phyloP scores from a whole-genome alignment of 2,797 vertebrate genomes.

The Notamacropus eugenii region DNA sequence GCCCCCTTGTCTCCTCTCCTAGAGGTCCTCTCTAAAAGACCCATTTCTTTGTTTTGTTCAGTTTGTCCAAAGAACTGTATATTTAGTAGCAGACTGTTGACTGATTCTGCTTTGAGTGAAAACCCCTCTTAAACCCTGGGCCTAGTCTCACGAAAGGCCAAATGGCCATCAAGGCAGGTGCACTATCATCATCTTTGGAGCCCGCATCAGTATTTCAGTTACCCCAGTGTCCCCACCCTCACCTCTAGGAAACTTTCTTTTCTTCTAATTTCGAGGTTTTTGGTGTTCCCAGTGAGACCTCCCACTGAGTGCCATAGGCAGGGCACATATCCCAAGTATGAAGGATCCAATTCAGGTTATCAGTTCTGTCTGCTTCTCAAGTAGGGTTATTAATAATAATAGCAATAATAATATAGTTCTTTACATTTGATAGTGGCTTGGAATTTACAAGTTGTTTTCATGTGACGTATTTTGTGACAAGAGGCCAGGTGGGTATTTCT shows the following conservation, averaged over 20 bases:
- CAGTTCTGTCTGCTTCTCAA: neutral
- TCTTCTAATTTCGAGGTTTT: too few relatives aligned
- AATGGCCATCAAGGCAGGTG: neutral
- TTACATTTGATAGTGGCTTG: neutral
- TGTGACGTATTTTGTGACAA: neutral
- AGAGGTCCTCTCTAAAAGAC: neutral
- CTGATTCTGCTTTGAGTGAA: neutral
- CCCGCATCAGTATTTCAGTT: neutral
- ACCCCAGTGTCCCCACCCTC: too few relatives aligned
- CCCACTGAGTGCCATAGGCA: neutral
- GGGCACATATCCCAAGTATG: neutral
- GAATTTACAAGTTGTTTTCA: neutral
- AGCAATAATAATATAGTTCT: neutral
- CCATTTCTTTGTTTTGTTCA: neutral
- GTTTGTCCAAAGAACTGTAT: neutral
- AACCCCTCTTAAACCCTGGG: neutral
- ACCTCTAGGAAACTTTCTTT: too few relatives aligned
- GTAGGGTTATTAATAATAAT: neutral
- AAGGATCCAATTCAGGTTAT: neutral
- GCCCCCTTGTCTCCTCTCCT: neutral
- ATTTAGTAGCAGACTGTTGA: neutral
- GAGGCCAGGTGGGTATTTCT: neutral
- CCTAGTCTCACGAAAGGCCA: too few relatives aligned
- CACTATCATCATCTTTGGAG: neutral
- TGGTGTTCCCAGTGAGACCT: too few relatives aligned